A percentile compares a stretch with the other conserved stretches of the same genome.
Conservation (phyloP, 2,888 invertebrate genomes). For the Nomada hirtipes region DNA sequence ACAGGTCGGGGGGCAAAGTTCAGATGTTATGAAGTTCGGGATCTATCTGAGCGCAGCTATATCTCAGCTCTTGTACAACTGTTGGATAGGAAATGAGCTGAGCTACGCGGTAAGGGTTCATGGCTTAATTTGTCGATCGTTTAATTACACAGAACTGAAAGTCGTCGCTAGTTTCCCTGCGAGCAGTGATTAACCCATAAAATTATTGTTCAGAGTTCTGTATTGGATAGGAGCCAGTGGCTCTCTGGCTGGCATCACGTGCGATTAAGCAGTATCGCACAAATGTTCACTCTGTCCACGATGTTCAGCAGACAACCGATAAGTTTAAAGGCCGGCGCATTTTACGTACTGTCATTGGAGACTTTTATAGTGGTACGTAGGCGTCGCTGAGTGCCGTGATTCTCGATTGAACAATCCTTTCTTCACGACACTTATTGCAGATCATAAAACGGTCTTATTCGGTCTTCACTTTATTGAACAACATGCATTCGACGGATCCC, state of each 20-base stretch:
- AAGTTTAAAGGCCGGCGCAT: conserved; percentile 72
- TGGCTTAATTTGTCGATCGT: not conserved
- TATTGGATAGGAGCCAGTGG: conserved; percentile 70
- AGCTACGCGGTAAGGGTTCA: conserved; percentile 66
- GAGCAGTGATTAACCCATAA: no score
- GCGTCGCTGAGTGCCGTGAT: not conserved
- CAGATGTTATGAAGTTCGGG: conserved; percentile 70
- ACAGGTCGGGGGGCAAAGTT: conserved; percentile 72
- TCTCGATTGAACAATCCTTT: not conserved
- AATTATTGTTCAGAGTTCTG: conserved; percentile 32
- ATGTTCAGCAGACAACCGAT: conserved; percentile 67
- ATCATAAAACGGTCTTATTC: conserved; percentile 75
- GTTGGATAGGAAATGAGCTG: conserved; percentile 76
- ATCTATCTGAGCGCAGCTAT: conserved; percentile 72
- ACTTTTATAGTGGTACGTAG: conserved; percentile 72
- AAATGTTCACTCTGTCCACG: conserved; percentile 67
- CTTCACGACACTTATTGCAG: conserved; percentile 47
- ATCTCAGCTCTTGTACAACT: conserved; percentile 74
- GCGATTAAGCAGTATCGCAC: conserved; percentile 29
- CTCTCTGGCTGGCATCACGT: conserved; percentile 72
- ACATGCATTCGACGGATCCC: conserved; percentile 36
- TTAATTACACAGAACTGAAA: not conserved
- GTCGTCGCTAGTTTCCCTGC: not conserved
- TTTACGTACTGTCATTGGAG: conserved; percentile 72
- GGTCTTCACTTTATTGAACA: conserved; percentile 70